A percentile compares a stretch with the other conserved stretches of the same genome.
phyloP scores from a whole-genome alignment of 2,797 vertebrate species.

The Sebastes kiyomatsui region DNA sequence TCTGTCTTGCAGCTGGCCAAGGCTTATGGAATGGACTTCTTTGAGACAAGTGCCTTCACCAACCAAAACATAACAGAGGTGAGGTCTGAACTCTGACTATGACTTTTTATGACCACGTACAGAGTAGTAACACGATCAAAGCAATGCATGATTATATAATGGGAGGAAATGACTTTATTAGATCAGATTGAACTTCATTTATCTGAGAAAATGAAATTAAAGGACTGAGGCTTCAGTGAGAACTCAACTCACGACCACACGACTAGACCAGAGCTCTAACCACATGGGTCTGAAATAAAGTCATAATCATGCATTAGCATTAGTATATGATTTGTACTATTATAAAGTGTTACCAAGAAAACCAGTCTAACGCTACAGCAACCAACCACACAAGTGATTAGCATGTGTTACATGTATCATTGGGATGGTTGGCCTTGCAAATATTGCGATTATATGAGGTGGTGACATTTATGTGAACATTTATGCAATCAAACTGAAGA shows the following conservation, averaged over 20 bases:
- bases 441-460: too few relatives aligned
- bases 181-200: too few relatives aligned
- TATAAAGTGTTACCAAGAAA: too few relatives aligned
- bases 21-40: slow-evolving; percentile 97
- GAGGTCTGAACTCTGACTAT: slow-evolving; percentile 39
- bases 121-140: not conserved
- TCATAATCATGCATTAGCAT: too few relatives aligned
- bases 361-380: too few relatives aligned
- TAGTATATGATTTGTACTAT: too few relatives aligned
- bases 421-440: too few relatives aligned
- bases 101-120: not conserved
- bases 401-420: too few relatives aligned
- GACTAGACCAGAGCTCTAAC: not conserved
- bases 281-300: not conserved
- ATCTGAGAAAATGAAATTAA: not conserved
- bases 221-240: not conserved
- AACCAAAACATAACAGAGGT: slow-evolving; percentile 97
- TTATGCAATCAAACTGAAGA: too few relatives aligned
- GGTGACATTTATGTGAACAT: too few relatives aligned
- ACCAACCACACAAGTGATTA: too few relatives aligned
- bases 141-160: not conserved
- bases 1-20: slow-evolving; percentile 87
- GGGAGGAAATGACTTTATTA: not conserved
- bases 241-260: not conserved
- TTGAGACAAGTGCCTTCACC: slow-evolving; percentile 98